Conservation (phyloP, 2,888 invertebrate genomes). For the Pemphredon lugubris region DNA sequence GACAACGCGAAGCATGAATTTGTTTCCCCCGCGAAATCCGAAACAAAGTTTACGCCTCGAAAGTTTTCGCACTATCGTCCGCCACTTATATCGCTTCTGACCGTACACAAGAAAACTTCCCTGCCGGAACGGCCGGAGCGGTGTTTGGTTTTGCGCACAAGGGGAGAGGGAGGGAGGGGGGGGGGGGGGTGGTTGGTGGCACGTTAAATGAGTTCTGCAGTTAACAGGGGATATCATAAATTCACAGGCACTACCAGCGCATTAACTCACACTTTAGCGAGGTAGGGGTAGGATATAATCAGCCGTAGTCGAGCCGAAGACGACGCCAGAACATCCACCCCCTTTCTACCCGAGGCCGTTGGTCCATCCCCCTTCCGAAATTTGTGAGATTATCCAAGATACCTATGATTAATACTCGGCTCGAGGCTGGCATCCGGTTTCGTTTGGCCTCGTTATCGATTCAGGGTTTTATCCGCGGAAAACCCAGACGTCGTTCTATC, state of each 20-base stretch:
- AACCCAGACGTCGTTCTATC: conserved; percentile 9
- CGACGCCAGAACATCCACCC: conserved; percentile 50
- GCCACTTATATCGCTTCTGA: not conserved
- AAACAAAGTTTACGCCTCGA: too few species aligned
- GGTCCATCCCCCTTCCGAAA: conserved; percentile 32
- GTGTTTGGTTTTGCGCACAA: conserved; percentile 6
- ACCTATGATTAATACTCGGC: conserved; percentile 62
- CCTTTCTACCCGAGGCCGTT: not conserved
- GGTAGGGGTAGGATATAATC: conserved; percentile 55
- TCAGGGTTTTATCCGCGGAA: conserved; percentile 26
- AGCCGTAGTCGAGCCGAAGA: conserved; percentile 48
- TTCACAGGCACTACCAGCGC: conserved; percentile 32
- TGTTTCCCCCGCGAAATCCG: too few species aligned
- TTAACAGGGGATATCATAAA: conserved; percentile 60
- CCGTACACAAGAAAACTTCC: conserved; percentile 11
- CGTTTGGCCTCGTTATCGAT: conserved; percentile 61
- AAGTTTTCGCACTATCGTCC: too few species aligned
- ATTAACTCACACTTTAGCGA: conserved; percentile 49
- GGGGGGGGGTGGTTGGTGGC: too few species aligned
- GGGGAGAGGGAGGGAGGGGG: too few species aligned
- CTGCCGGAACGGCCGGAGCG: not conserved
- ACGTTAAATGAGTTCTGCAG: conserved; percentile 52
- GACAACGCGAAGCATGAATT: too few species aligned
- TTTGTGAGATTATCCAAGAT: conserved; percentile 62
- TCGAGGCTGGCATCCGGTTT: conserved; percentile 52